Percentiles rank a stretch among this genome's conserved stretches.
Evolutionary conservation across 2,113 vertebrate genomes (phyloP).

Genomic region (Sinocyclocheilus maitianheensis): DNA sequence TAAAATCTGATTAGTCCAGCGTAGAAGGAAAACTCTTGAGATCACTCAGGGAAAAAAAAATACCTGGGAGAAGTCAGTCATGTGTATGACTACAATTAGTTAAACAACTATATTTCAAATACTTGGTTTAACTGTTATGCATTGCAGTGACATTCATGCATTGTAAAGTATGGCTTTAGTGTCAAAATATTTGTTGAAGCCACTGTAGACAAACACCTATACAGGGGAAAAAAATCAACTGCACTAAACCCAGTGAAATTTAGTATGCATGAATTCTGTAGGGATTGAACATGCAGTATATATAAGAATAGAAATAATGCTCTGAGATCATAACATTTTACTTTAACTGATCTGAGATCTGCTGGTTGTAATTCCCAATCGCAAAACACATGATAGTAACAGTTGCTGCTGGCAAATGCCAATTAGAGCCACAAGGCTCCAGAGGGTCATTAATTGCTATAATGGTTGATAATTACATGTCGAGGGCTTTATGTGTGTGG

Average conservation of each 20-base stretch:
- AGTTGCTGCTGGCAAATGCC: not conserved
- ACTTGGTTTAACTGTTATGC: not conserved
- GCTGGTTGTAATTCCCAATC: not conserved
- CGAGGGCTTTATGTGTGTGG: not conserved
- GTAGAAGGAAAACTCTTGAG: not conserved
- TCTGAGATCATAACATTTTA: not conserved
- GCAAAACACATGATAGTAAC: not conserved
- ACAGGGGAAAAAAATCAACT: too few species aligned
- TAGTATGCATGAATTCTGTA: not conserved
- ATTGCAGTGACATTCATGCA: not conserved
- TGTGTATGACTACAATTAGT: not conserved
- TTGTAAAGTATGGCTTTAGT: not conserved
- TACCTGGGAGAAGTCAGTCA: not conserved
- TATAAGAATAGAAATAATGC: not conserved
- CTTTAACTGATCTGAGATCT: not conserved
- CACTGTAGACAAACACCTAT: too few species aligned
- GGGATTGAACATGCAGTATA: not conserved
- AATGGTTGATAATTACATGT: slow-evolving; percentile 4
- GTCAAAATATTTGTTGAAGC: not conserved
- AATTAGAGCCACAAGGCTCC: not conserved
- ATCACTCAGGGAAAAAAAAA: not conserved
- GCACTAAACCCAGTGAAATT: not conserved
- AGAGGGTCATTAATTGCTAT: slow-evolving; percentile 1
- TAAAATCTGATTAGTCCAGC: not conserved
- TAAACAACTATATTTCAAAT: not conserved